Conservation (phyloP, 1,140 invertebrate genomes). For the Lanistes nyassanus region DNA sequence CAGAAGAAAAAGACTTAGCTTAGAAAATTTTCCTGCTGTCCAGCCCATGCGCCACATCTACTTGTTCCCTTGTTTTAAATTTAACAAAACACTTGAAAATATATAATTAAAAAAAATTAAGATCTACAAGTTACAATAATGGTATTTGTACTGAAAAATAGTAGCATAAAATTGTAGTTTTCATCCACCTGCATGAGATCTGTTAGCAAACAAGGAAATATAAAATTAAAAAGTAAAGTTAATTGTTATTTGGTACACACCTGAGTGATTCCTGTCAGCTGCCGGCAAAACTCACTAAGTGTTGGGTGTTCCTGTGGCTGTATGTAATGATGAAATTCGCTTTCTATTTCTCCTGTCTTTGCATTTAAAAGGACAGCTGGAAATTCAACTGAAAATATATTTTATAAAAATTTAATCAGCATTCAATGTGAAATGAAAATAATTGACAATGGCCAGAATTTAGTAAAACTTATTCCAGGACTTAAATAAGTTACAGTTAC, state of each 20-base stretch:
- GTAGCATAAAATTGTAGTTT: too few relatives aligned
- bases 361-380: constrained; percentile 63
- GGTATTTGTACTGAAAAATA: too few relatives aligned
- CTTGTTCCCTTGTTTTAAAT: too few relatives aligned
- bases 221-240: neutral
- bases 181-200: too few relatives aligned
- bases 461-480: too few relatives aligned
- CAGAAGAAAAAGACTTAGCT: too few relatives aligned
- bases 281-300: constrained; percentile 61
- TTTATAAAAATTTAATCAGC: neutral
- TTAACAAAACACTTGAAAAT: too few relatives aligned
- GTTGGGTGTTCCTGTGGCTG: constrained; percentile 61
- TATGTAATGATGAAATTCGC: constrained; percentile 63
- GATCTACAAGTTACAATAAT: too few relatives aligned
- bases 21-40: too few relatives aligned
- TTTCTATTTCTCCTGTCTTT: constrained; percentile 54
- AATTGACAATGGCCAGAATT: neutral
- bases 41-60: too few relatives aligned
- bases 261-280: constrained; percentile 65
- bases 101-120: too few relatives aligned
- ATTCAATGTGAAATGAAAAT: neutral
- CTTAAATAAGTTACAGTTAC: neutral
- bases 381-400: constrained; percentile 62
- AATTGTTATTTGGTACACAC: constrained; percentile 14
- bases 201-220: too few relatives aligned